phyloP scores from a whole-genome alignment of 2,888 invertebrate species.

The Torymus tubicola region DNA sequence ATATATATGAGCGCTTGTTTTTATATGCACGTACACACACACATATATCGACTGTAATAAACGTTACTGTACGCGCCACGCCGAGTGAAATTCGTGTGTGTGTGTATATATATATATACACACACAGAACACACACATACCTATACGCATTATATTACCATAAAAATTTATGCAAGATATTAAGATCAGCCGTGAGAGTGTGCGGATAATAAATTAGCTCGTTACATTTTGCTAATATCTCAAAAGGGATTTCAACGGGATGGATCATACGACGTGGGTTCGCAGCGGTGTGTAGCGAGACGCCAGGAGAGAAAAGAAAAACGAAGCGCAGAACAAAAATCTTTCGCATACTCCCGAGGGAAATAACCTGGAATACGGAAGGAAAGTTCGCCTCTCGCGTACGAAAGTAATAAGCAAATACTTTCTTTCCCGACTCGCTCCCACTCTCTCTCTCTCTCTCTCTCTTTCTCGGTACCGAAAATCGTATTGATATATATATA shows the following conservation, averaged over 20 bases:
- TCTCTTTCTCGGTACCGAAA: constrained; percentile 4
- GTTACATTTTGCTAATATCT: constrained; percentile 16
- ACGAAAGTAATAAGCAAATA: constrained; percentile 54
- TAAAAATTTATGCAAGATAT: too few species aligned
- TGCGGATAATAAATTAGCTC: too few species aligned
- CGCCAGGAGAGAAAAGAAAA: not conserved
- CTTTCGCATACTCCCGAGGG: constrained; percentile 36
- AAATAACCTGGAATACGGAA: constrained; percentile 47
- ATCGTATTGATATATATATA: constrained; percentile 17
- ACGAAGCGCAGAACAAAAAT: constrained; percentile 14
- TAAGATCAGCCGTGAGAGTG: too few species aligned
- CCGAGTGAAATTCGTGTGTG: too few species aligned
- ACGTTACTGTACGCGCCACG: too few species aligned
- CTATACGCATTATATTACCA: too few species aligned
- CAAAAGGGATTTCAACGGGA: not conserved
- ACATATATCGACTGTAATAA: too few species aligned
- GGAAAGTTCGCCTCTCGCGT: constrained; percentile 28
- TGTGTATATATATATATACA: too few species aligned
- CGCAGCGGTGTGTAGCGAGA: not conserved
- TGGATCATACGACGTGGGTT: not conserved
- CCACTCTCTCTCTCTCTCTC: too few species aligned
- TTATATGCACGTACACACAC: too few species aligned
- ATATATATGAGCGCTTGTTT: too few species aligned
- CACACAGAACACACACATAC: too few species aligned
- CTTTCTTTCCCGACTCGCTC: constrained; percentile 37